Conservation (phyloP, 2,797 vertebrate species). For the Arrhamphus sclerolepis region DNA sequence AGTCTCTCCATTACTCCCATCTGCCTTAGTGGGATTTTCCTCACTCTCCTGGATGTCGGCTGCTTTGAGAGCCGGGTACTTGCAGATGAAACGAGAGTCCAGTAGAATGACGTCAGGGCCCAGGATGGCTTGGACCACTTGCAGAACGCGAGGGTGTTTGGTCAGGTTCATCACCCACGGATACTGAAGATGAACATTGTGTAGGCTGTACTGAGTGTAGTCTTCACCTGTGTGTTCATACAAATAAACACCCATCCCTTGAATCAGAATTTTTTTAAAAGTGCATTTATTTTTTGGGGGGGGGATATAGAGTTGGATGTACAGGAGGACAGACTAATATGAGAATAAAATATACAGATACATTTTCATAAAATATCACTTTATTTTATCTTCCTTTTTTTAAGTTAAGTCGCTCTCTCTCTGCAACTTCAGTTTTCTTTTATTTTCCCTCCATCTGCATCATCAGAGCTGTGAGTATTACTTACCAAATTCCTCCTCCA, state of each 20-base stretch:
- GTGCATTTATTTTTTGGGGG: neutral
- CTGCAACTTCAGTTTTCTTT: neutral
- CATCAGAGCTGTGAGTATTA: neutral
- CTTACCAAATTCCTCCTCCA: conserved; percentile 83
- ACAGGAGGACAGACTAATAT: too few relatives aligned
- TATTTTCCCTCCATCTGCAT: neutral
- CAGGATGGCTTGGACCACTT: conserved; percentile 68
- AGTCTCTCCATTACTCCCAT: too few relatives aligned
- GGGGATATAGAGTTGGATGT: neutral
- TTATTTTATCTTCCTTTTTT: neutral
- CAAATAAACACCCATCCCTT: neutral
- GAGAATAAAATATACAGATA: neutral
- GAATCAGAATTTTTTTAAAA: neutral
- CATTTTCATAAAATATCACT: neutral
- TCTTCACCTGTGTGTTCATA: conserved; percentile 67
- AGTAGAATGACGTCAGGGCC: conserved; percentile 81
- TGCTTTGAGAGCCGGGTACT: conserved; percentile 73
- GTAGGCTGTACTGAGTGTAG: conserved; percentile 83
- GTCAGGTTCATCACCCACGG: conserved; percentile 78
- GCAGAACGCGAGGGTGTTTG: conserved; percentile 72
- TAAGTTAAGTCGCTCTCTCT: neutral
- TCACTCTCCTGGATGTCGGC: neutral
- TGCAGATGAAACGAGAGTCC: conserved; percentile 86
- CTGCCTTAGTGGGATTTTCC: neutral
- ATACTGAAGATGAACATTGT: conserved; percentile 81